Base-by-base conservation (phyloP, 2,113 vertebrate genomes). In the Cnemophilus loriae region DNA sequence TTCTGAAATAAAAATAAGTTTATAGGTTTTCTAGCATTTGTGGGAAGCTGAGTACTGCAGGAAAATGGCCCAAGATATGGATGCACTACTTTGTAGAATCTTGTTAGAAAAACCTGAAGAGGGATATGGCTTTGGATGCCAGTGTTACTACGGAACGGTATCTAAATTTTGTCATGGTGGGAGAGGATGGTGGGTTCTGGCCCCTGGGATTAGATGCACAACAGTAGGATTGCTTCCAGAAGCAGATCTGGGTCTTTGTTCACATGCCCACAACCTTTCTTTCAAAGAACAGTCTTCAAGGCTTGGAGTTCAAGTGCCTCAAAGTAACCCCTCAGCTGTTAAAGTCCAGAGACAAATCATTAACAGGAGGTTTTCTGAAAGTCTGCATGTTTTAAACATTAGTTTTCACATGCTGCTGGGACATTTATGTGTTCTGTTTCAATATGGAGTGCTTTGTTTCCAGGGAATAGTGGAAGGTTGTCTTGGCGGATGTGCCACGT, bases 41-140 rank as follows among this genome's bases (percentile, higher is more conserved):
- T 52, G 41, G 44, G 33, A 64, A 59, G 24, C 22, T 90, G 30
- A 11, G 7, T 63, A 7, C 49, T 68, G 61, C 44, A 79, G 65
- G 23, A n/a, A 68, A 55, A 26, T 19, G 16, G 22, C 52, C 53
- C 49, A 56, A 56, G 49, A 16, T 35, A 44, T 5, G 10, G 35
- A 35, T 64, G 33, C 14, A 3, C 20, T 80, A 42, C 11, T 83
- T 59, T 10, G 1, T 50, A 47, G 42, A 65, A 33, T 53, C 35
- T 79, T 63, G 12, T 3, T 1, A 79, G 41, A 11, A 74, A 82
- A 55, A 32, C 6, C 7, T 16, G 0, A 1, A 3, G 20, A 26
- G 22, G 7, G 6, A 16, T 49, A 21, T 49, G 32, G 23, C 57
- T 77, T 87, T 56, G 65, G 59, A 76, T 26, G 26, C 17, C 30